Percentiles rank a stretch among this genome's conserved stretches.
phyloP scores from a whole-genome alignment of 2,888 invertebrate genomes.

The Tipula vernalis region DNA sequence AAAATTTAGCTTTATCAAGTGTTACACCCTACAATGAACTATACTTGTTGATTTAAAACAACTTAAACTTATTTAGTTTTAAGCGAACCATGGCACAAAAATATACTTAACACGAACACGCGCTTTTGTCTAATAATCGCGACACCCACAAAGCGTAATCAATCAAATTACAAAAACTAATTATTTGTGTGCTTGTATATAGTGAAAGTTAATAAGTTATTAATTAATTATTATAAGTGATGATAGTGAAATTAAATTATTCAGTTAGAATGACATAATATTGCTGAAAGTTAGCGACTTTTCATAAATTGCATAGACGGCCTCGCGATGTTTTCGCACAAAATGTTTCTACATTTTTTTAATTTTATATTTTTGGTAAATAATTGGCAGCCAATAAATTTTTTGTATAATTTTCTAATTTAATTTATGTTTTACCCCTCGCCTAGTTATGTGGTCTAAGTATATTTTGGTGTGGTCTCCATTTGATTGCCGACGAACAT shows the following conservation, averaged over 20 bases:
- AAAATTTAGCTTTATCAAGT: neutral
- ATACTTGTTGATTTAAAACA: neutral
- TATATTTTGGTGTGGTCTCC: neutral
- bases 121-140: neutral
- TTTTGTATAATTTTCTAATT: neutral
- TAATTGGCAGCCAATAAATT: slow-evolving; percentile 12
- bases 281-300: neutral
- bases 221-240: neutral
- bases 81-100: neutral
- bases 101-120: neutral
- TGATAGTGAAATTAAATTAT: neutral
- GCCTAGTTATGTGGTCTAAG: neutral
- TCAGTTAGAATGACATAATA: neutral
- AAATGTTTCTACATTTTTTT: neutral
- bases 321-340: neutral
- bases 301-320: neutral
- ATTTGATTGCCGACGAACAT: slow-evolving; percentile 7
- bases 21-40: neutral
- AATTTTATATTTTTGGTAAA: slow-evolving; percentile 37
- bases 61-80: neutral
- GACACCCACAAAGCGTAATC: neutral
- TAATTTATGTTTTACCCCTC: neutral
- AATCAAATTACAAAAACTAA: neutral
- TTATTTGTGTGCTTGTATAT: neutral
- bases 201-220: neutral